These are phyloP conservation scores for Coccyzus lansbergi DNA, from an alignment of 2,797 vertebrate genomes.

Conservation along the genomic window DNA sequence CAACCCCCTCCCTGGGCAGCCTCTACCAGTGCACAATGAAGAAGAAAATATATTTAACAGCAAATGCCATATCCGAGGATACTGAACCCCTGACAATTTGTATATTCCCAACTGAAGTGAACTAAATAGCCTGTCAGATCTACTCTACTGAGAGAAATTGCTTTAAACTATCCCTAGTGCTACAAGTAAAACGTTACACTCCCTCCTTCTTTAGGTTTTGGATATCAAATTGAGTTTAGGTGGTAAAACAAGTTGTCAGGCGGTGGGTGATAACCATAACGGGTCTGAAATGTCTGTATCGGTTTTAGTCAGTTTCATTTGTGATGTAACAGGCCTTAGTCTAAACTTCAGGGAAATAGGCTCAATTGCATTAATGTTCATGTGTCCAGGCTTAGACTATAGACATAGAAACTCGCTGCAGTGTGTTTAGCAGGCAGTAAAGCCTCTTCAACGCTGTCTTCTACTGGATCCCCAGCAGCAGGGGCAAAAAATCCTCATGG, in stretches of 20 bases:
- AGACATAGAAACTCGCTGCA: neutral
- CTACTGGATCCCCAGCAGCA: neutral
- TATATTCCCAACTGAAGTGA: neutral
- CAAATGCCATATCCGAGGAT: neutral
- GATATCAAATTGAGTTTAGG: conserved; percentile 16
- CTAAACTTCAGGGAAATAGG: conserved; percentile 25
- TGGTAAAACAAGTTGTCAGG: conserved; percentile 23
- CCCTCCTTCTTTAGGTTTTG: neutral
- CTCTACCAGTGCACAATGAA: too few relatives aligned
- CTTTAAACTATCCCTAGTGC: neutral
- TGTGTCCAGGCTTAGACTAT: neutral
- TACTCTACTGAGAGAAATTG: neutral
- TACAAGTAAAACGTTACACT: neutral
- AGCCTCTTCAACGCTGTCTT: neutral
- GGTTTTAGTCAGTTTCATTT: conserved; percentile 30
- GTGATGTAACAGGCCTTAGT: neutral
- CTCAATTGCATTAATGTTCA: conserved; percentile 36
- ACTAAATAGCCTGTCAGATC: neutral
- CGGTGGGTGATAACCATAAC: neutral
- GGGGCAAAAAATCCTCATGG: neutral
- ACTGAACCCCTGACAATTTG: neutral
- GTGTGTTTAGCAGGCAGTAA: neutral
- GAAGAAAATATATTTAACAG: neutral
- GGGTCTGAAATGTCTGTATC: conserved; percentile 35
- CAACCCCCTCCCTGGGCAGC: too few relatives aligned